Conservation (phyloP, 2,797 vertebrate genomes). For the Rousettus madagascariensis region DNA sequence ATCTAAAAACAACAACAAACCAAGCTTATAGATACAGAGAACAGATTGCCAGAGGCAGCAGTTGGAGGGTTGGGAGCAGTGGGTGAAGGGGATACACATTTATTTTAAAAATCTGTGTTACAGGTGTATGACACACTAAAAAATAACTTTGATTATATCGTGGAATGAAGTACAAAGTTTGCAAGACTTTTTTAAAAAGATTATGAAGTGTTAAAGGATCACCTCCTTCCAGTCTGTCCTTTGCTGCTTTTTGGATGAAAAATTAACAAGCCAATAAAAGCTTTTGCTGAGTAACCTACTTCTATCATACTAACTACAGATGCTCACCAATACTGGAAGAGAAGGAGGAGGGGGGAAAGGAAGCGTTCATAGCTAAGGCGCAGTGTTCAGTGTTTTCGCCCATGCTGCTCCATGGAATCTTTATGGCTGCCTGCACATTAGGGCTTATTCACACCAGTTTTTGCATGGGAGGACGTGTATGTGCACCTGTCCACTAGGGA, state of each 20-base stretch:
- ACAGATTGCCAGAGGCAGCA: neutral
- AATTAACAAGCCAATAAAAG: neutral
- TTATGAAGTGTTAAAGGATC: conserved; percentile 6
- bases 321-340: neutral
- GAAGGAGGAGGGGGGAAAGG: neutral
- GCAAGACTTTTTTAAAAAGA: neutral
- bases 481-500: neutral
- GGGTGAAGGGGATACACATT: neutral
- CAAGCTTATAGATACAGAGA: neutral
- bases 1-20: neutral
- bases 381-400: neutral
- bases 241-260: neutral
- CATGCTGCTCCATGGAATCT: neutral
- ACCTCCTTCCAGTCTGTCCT: neutral
- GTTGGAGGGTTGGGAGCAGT: neutral
- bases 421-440: neutral
- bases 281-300: neutral
- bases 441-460: neutral
- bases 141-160: neutral
- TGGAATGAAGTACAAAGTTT: neutral
- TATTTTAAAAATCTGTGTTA: neutral
- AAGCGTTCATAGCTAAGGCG: neutral
- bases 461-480: neutral
- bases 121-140: neutral
- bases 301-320: neutral